Conservation (phyloP, 2,113 vertebrate genomes). For the Cisticola juncidis region DNA sequence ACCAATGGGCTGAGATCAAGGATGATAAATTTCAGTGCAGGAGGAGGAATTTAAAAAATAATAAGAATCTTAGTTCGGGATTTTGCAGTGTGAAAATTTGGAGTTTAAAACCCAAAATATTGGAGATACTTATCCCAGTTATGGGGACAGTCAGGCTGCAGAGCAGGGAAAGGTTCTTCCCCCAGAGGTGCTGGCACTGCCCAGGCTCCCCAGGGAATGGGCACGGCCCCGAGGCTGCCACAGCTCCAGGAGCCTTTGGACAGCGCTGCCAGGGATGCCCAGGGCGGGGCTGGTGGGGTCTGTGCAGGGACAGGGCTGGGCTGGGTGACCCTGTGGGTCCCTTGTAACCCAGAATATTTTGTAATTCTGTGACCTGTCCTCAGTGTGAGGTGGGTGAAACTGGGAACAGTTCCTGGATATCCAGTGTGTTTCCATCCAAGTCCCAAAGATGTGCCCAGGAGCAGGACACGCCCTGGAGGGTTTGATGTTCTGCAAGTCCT, state of each 20-base stretch:
- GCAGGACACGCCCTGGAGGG: not conserved
- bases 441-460: not conserved
- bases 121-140: not conserved
- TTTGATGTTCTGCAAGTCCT: not conserved
- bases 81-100: not conserved
- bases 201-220: not conserved
- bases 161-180: not conserved
- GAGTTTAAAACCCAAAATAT: not conserved
- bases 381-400: not conserved
- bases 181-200: not conserved
- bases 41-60: not conserved
- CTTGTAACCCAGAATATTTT: not conserved
- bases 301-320: not conserved
- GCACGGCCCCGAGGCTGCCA: not conserved
- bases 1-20: not conserved
- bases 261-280: not conserved
- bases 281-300: not conserved
- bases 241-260: not conserved
- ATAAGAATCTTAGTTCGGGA: not conserved
- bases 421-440: not conserved
- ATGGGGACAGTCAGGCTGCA: not conserved
- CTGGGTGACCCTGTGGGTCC: not conserved
- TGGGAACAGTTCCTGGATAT: not conserved
- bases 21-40: not conserved
- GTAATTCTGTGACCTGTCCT: not conserved